Conservation (phyloP, 2,113 vertebrate genomes). For the Neotoma lepida region DNA sequence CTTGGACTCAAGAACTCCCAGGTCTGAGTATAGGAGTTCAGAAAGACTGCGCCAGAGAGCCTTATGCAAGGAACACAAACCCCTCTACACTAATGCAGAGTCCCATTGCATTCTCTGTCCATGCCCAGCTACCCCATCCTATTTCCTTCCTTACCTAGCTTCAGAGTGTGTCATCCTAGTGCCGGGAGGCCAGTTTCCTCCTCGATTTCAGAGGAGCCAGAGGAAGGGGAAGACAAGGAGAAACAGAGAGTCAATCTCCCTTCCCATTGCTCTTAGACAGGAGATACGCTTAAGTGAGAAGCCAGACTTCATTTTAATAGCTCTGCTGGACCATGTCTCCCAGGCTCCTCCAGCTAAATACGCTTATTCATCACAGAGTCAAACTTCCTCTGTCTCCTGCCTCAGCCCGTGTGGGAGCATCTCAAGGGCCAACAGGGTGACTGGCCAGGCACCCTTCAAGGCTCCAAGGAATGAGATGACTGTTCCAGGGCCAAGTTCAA, state of each 20-base stretch:
- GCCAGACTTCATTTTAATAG: conserved; percentile 27
- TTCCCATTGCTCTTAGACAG: not conserved
- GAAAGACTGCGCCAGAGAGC: not conserved
- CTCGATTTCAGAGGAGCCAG: not conserved
- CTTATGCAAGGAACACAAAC: not conserved
- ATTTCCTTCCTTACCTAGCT: not conserved
- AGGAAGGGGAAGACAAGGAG: not conserved
- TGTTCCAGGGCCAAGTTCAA: not conserved
- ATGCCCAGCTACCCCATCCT: too few relatives aligned
- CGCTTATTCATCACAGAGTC: conserved; percentile 20
- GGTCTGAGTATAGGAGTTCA: not conserved
- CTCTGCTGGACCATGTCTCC: not conserved
- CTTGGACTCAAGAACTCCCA: not conserved
- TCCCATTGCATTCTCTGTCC: not conserved
- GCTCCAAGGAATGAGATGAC: not conserved
- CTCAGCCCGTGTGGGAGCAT: not conserved
- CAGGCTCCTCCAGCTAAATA: conserved; percentile 38
- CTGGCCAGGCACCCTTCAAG: not conserved
- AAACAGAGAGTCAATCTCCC: not conserved
- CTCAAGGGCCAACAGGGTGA: not conserved
- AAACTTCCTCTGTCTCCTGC: not conserved
- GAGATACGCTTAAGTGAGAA: conserved; percentile 19
- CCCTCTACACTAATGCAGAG: not conserved
- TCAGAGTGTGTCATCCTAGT: not conserved
- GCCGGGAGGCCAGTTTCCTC: not conserved